A percentile compares a stretch with the other conserved stretches of the same genome.
Evolutionary conservation across 2,888 invertebrate species (phyloP).

Genomic region (Aethes cnicana): DNA sequence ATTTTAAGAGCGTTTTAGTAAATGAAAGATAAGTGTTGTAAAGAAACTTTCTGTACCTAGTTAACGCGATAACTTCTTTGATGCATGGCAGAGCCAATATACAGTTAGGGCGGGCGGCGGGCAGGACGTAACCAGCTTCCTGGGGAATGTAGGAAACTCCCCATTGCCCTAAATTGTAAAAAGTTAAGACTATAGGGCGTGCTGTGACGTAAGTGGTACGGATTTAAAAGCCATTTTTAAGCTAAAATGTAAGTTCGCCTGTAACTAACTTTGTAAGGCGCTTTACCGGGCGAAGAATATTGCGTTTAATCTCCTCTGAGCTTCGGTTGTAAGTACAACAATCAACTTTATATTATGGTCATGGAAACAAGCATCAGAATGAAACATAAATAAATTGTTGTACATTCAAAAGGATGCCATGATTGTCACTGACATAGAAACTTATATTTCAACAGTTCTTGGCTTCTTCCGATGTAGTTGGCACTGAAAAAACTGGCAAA

Average conservation of each 20-base stretch:
- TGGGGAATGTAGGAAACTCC: conserved; percentile 1
- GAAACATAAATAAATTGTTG: background rate
- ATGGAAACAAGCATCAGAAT: background rate
- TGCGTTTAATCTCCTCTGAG: conserved; percentile 17
- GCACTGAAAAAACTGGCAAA: conserved; percentile 27
- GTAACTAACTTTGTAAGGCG: conserved; percentile 19
- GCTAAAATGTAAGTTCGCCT: conserved; percentile 15
- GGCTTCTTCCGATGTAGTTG: conserved; percentile 17
- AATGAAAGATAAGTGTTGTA: no score
- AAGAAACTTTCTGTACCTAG: background rate
- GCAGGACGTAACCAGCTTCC: conserved; percentile 4
- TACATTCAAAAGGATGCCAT: background rate
- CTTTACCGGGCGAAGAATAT: conserved; percentile 3
- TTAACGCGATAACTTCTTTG: background rate
- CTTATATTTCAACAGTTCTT: conserved; percentile 11
- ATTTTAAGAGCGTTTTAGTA: no score
- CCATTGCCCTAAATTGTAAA: conserved; percentile 8
- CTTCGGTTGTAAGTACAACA: background rate
- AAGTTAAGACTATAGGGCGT: conserved; percentile 9
- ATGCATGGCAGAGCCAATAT: background rate
- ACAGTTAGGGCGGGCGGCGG: background rate
- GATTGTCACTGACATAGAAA: background rate
- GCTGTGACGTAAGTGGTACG: background rate
- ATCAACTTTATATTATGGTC: conserved; percentile 6
- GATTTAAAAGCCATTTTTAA: conserved; percentile 13